A percentile compares a stretch with the other conserved stretches of the same genome.
phyloP scores from a whole-genome alignment of 1,140 invertebrate genomes.

The Halesus radiatus region DNA sequence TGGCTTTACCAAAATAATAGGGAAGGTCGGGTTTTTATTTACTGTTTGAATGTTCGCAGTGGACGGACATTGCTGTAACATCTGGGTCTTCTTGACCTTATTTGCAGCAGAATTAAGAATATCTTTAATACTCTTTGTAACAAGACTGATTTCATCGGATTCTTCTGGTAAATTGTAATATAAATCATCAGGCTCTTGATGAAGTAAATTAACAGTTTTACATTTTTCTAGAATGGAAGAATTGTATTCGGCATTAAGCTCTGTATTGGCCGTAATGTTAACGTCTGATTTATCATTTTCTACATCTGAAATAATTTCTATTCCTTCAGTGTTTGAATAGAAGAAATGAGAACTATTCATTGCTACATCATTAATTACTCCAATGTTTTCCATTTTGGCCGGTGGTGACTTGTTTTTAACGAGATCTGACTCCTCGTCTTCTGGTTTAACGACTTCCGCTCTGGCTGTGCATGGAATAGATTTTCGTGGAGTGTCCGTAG shows the following conservation, averaged over 20 bases:
- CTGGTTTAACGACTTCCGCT: constrained; percentile 38
- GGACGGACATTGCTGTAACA: not conserved
- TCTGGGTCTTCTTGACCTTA: not conserved
- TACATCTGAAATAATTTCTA: not conserved
- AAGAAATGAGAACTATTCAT: not conserved
- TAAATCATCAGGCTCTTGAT: not conserved
- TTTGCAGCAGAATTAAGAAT: not conserved
- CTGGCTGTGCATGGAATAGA: no score
- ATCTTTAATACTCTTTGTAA: constrained; percentile 15
- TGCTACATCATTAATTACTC: not conserved
- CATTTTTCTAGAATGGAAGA: not conserved
- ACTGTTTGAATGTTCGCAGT: not conserved
- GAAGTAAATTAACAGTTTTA: not conserved
- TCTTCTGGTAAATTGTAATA: constrained; percentile 18
- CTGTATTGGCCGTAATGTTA: not conserved
- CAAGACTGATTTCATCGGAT: constrained; percentile 14
- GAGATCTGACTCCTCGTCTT: not conserved
- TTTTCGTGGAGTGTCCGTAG: not conserved
- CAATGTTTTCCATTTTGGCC: not conserved
- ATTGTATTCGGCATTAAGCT: no score
- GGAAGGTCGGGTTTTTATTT: constrained; percentile 10
- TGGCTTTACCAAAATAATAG: constrained; percentile 39
- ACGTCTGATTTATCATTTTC: not conserved
- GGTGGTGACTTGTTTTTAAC: not conserved
- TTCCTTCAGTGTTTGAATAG: not conserved